Evolutionary conservation across 2,888 invertebrate species (phyloP).

Genomic region (Pyrochroa serraticornis): DNA sequence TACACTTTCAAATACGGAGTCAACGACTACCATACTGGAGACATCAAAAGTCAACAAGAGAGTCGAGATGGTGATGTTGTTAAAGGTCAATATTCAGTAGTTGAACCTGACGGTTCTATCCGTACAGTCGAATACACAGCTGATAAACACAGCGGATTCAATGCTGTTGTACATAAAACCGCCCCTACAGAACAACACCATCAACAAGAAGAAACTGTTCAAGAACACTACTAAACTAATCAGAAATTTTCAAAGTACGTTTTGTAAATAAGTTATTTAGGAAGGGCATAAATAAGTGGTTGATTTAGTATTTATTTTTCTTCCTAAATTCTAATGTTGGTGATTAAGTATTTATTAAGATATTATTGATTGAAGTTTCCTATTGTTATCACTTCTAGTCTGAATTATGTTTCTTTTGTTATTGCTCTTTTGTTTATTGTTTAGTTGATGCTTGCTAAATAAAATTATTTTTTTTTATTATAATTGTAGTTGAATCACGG

Average conservation of each 20-base stretch:
- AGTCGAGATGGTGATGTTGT: slow-evolving; percentile 54
- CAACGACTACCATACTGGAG: slow-evolving; percentile 55
- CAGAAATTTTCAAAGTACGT: too few species aligned
- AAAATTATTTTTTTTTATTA: neutral
- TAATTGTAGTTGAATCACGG: too few species aligned
- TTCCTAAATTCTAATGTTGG: too few species aligned
- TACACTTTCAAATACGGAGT: slow-evolving; percentile 55
- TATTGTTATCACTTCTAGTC: too few species aligned
- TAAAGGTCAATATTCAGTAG: slow-evolving; percentile 54
- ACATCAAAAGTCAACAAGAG: slow-evolving; percentile 54
- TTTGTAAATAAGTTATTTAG: too few species aligned
- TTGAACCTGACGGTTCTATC: slow-evolving; percentile 56
- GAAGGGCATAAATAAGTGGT: too few species aligned
- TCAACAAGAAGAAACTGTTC: neutral
- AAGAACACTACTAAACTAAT: neutral
- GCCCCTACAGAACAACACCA: slow-evolving; percentile 21
- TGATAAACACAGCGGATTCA: slow-evolving; percentile 55
- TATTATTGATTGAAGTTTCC: too few species aligned
- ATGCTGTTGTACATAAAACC: slow-evolving; percentile 51
- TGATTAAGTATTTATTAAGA: too few species aligned
- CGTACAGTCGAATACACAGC: slow-evolving; percentile 56
- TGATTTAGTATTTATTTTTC: too few species aligned
- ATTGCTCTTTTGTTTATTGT: too few species aligned
- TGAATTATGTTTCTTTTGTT: too few species aligned
- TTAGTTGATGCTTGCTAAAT: too few species aligned